These are phyloP conservation scores for Ypsolopha scabrella DNA, from an alignment of 2,888 invertebrate species.

Conservation along the genomic window DNA sequence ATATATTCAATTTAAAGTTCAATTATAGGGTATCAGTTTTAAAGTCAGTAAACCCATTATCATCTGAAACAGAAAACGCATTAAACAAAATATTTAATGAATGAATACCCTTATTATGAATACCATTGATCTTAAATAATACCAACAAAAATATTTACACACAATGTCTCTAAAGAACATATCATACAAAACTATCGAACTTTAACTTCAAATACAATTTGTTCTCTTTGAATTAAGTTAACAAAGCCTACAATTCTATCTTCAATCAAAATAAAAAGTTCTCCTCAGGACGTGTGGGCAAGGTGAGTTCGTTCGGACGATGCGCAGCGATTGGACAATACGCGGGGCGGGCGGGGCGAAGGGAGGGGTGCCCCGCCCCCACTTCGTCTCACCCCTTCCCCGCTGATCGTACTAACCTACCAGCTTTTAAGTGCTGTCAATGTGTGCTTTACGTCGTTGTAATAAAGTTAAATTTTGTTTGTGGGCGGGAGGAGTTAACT, in stretches of 20 bases:
- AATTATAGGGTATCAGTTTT: too few species aligned
- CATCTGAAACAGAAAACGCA: too few species aligned
- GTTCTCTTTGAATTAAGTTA: too few species aligned
- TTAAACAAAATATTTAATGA: too few species aligned
- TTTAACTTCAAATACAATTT: background rate
- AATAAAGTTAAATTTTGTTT: constrained; percentile 31
- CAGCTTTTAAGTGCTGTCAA: constrained; percentile 35
- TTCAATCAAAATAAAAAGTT: constrained; percentile 28
- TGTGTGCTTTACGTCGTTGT: constrained; percentile 22
- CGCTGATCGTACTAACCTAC: constrained; percentile 38
- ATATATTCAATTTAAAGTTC: too few species aligned
- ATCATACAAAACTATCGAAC: too few species aligned
- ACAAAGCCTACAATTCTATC: background rate
- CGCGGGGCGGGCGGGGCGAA: constrained; percentile 53
- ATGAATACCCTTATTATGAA: too few species aligned
- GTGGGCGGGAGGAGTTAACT: constrained; percentile 19
- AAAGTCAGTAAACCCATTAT: too few species aligned
- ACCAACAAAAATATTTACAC: too few species aligned
- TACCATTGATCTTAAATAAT: too few species aligned
- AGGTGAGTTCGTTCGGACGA: constrained; percentile 54
- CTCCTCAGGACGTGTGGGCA: constrained; percentile 54
- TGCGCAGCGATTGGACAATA: constrained; percentile 46
- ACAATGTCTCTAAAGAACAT: too few species aligned
- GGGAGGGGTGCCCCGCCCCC: constrained; percentile 48
- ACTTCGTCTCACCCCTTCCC: constrained; percentile 49